Base-by-base conservation (phyloP, 2,888 invertebrate species). In the Hymenopus coronatus region DNA sequence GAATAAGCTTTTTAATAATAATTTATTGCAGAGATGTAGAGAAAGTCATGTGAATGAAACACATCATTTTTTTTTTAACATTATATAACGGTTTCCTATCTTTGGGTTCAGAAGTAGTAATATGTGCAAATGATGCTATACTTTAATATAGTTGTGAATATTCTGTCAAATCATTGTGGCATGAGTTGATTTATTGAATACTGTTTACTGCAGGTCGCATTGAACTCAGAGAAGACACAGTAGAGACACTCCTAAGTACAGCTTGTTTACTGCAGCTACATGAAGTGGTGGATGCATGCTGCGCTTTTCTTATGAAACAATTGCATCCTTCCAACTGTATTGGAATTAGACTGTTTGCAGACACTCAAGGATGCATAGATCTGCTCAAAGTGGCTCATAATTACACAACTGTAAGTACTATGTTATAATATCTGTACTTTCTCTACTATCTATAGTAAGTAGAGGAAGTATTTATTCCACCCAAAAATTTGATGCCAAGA, bases 271-370 rank as follows among this genome's bases (percentile, higher is more conserved):
- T 99, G 90, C 98, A 98, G 93, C 94, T 99, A 88, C 95, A 95
- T 91, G 96, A 97, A 91, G 98, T 98, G 82, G 97, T 97, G 83
- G 97, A 96, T 91, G 98, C 98, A 70, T 98, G 98, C 92, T 98
- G 98, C 92, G 95, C 96, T 92, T 99, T 98, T 93, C 94, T 99
- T 88, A 96, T 96, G 92, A 97, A 97, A 92, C 98, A 98, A 93
- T 94, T 98, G 88, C 97, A 98, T 93, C 98, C 98, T 0, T 98
- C 98, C 92, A 99, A 99, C 93, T 98, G 98, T 93, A 95, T 99
- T 91, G 98, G 98, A 30, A 98, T 99, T 92, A 96, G 97, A 90
- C 95, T 98, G 92, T 99, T 99, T 94, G 98, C 98, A 84, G 98
- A 98, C 92, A 97, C 97, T 91, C 98, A 98, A 93, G 96, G 97